Base-by-base conservation (phyloP, 2,113 vertebrate genomes). In the Peromyscus maniculatus region DNA sequence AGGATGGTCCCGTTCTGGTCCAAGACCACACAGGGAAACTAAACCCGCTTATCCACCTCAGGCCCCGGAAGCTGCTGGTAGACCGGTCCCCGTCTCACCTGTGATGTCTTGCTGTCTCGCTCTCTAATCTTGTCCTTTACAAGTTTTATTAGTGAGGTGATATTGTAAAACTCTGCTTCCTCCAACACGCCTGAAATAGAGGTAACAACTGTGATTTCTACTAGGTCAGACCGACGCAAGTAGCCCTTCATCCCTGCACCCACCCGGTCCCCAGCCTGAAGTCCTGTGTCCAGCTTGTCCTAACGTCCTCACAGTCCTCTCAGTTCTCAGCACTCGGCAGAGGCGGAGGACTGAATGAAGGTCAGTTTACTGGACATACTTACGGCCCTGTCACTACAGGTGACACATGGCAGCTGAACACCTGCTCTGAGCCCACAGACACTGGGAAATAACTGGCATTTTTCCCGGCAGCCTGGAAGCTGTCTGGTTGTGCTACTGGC, bases 121-220 rank as follows among this genome's bases (percentile, higher is more conserved):
- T 99, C 99, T 98, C 99, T 99, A 98, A 99, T 99, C 98, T 99
- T 99, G 98, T 99, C 99, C 98, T 99, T 99, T 98, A 99, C 99
- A 72, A 99, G 99, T 98, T 99, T 99, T 98, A 99, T 99, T 98
- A 99, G 98, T 87, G 99, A 99, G 98, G 99, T 99, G 99, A 99
- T 99, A 98, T 99, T 99, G 98, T 99, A 99, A 98, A 99, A 99
- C 97, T 99, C 99, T 0, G 99, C 99, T 98, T 99, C 99, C 97
- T 99, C 99, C 95, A 99, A 98, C 78, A 99, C 99, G 91, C 99
- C 99, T 99, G 88, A 77, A 82, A 96, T 24, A 97, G 78, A 94
- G 16, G 77, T 97, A 94, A 96, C 9, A 91, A 59, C 62, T 72
- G 17, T 75, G 49, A 77, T 71, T 62, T 94, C 66, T 43, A 91